Conservation (phyloP, 2,797 vertebrate genomes). For the Okamejei kenojei region DNA sequence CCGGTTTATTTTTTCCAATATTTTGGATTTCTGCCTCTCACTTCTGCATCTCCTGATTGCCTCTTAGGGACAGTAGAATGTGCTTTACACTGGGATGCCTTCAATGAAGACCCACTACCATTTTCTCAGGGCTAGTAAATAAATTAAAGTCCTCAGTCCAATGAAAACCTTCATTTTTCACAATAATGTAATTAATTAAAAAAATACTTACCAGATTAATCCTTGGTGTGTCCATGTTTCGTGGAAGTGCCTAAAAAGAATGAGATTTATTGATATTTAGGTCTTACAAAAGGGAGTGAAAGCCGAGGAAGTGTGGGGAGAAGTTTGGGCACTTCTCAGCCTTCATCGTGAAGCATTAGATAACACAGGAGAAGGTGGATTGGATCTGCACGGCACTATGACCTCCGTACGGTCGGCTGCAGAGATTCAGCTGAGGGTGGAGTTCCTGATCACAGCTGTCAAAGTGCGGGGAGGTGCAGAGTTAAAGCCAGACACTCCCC, state of each 20-base stretch:
- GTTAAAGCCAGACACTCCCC: background rate
- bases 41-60: background rate
- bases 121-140: background rate
- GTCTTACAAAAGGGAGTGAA: background rate
- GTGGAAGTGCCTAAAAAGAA: slow-evolving; percentile 24
- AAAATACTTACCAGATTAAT: slow-evolving; percentile 17
- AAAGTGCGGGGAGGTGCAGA: background rate
- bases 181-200: background rate
- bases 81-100: background rate
- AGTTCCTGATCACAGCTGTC: background rate
- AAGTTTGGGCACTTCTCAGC: background rate
- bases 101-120: too few species aligned
- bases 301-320: background rate
- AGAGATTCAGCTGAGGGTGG: background rate
- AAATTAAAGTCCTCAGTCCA: background rate
- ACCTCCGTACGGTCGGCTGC: background rate
- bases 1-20: background rate
- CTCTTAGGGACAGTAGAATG: background rate
- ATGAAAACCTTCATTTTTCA: background rate
- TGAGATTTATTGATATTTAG: background rate
- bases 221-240: slow-evolving; percentile 21
- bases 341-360: background rate
- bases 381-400: background rate
- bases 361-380: background rate
- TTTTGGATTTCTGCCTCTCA: background rate